Evolutionary conservation across 2,113 vertebrate species (phyloP).

Genomic region (Gracilinanus agilis): DNA sequence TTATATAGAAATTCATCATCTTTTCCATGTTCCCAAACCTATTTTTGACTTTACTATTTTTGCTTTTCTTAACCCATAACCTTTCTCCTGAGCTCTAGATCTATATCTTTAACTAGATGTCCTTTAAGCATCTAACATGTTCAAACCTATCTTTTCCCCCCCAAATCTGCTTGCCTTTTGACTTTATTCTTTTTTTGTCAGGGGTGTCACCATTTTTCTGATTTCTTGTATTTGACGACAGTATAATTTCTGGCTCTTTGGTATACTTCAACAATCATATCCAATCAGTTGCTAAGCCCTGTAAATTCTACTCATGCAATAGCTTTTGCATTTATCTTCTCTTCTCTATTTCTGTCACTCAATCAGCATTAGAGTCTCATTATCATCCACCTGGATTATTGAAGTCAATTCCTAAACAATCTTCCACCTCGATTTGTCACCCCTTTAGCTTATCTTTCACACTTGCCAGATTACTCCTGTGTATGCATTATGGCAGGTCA

Average conservation of each 20-base stretch:
- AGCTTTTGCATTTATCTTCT: not conserved
- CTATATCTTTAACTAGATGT: not conserved
- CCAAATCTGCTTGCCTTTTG: not conserved
- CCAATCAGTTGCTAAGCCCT: not conserved
- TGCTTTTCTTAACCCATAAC: not conserved
- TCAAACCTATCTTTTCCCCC: not conserved
- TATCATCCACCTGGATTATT: not conserved
- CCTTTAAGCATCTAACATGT: not conserved
- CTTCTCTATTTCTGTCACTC: not conserved
- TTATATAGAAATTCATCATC: not conserved
- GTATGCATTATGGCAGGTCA: not conserved
- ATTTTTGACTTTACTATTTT: not conserved
- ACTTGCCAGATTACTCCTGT: not conserved
- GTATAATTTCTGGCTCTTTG: not conserved
- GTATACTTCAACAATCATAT: not conserved
- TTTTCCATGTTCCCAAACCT: not conserved
- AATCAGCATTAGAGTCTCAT: not conserved
- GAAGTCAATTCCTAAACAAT: not conserved
- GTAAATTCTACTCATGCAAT: not conserved
- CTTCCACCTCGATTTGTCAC: not conserved
- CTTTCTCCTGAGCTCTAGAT: not conserved
- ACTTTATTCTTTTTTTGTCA: not conserved
- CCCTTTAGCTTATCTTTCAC: not conserved
- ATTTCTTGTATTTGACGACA: not conserved
- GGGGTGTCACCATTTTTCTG: not conserved